phyloP scores from a whole-genome alignment of 2,797 vertebrate genomes.

The Harpagifer antarcticus region DNA sequence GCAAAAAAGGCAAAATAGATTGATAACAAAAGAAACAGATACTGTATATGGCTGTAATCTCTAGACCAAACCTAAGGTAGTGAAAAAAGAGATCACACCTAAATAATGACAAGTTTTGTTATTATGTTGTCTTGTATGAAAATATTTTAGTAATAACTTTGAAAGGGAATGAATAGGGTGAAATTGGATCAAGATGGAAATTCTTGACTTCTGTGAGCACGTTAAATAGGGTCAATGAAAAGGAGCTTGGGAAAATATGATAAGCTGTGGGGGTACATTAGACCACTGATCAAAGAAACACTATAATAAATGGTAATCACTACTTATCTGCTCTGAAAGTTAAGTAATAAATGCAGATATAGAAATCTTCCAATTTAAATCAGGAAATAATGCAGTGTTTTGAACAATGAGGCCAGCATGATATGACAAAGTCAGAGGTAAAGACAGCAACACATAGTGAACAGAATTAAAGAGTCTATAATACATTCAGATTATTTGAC shows the following conservation, averaged over 20 bases:
- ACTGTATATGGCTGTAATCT: background rate
- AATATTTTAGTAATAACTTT: too few species aligned
- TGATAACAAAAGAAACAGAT: background rate
- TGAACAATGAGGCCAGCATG: background rate
- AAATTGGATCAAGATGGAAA: too few species aligned
- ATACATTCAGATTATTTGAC: constrained; percentile 8
- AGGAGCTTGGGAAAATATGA: background rate
- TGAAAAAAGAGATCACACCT: background rate
- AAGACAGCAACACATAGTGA: background rate
- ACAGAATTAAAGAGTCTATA: constrained; percentile 5
- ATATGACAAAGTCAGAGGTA: constrained; percentile 6
- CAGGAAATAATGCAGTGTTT: constrained; percentile 4
- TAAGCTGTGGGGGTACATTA: background rate
- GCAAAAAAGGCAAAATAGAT: background rate
- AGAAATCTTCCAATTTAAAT: constrained; percentile 1
- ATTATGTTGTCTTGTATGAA: background rate
- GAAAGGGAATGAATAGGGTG: too few species aligned
- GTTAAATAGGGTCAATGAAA: background rate
- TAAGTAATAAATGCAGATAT: constrained; percentile 2
- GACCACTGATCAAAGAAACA: constrained; percentile 8
- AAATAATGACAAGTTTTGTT: background rate
- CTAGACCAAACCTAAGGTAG: background rate
- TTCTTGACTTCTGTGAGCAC: background rate
- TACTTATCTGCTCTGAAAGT: background rate
- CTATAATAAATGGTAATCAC: background rate